Percentiles rank a stretch among this genome's conserved stretches.
Evolutionary conservation across 53 echinoderm and acorn worm genomes (phyloP).

Genomic region (Stichopus horrens): DNA sequence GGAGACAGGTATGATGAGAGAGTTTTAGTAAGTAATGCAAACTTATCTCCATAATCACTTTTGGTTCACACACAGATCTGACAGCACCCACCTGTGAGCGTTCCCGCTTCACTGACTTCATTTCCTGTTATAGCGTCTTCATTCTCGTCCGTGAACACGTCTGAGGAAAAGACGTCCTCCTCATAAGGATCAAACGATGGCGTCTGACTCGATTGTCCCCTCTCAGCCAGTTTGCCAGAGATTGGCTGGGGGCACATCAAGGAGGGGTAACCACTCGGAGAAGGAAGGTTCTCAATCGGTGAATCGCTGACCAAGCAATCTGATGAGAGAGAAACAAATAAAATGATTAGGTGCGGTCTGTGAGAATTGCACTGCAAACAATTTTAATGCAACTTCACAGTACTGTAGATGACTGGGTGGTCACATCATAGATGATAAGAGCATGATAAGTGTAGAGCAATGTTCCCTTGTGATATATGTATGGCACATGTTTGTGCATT

Average conservation of each 20-base stretch:
- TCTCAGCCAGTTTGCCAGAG: conserved; percentile 45
- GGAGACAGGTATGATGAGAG: background rate
- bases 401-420: too few relatives aligned
- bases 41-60: background rate
- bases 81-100: conserved; percentile 21
- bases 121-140: conserved; percentile 25
- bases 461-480: too few relatives aligned
- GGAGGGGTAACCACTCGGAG: conserved; percentile 28
- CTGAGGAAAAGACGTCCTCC: conserved; percentile 40
- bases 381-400: too few relatives aligned
- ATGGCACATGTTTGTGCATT: too few relatives aligned
- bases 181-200: conserved; percentile 25
- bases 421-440: too few relatives aligned
- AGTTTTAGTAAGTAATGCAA: background rate
- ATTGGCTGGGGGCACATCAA: conserved; percentile 34
- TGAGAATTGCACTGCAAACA: too few relatives aligned
- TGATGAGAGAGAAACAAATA: background rate
- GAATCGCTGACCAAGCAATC: conserved; percentile 4
- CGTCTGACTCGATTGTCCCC: background rate
- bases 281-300: background rate
- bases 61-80: background rate
- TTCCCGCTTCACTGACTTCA: conserved; percentile 44
- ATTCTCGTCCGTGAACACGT: background rate
- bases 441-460: too few relatives aligned
- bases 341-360: background rate